Evolutionary conservation across 2,113 vertebrate species (phyloP).

Genomic region (Notiomystis cincta): DNA sequence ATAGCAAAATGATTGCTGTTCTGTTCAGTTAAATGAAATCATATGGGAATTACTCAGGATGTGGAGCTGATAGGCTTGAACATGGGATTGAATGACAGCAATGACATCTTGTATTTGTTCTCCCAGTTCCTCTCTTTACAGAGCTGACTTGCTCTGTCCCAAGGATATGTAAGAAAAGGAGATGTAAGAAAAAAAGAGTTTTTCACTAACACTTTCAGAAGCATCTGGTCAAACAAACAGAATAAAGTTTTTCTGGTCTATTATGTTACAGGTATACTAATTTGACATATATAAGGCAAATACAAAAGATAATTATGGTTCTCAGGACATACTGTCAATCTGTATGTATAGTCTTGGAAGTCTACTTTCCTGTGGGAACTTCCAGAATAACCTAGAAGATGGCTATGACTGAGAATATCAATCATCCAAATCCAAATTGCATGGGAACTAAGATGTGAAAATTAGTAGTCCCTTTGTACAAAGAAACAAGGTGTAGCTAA

Average conservation of each 20-base stretch:
- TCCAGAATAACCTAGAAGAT: background rate
- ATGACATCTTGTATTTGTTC: background rate
- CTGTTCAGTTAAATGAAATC: background rate
- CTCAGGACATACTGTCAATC: background rate
- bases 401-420: background rate
- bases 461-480: background rate
- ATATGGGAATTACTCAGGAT: background rate
- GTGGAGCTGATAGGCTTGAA: background rate
- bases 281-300: background rate
- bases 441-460: background rate
- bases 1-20: background rate
- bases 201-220: background rate
- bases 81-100: background rate
- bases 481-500: background rate
- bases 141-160: background rate
- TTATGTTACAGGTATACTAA: background rate
- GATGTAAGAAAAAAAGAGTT: background rate
- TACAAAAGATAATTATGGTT: background rate
- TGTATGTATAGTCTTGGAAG: background rate
- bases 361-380: background rate
- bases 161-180: background rate
- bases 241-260: background rate
- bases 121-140: background rate
- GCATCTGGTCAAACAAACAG: background rate
- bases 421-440: background rate